A percentile compares a stretch with the other conserved stretches of the same genome.
These are phyloP conservation scores for Carcharodon carcharias DNA, from an alignment of 2,797 vertebrate genomes.

Conservation along the genomic window DNA sequence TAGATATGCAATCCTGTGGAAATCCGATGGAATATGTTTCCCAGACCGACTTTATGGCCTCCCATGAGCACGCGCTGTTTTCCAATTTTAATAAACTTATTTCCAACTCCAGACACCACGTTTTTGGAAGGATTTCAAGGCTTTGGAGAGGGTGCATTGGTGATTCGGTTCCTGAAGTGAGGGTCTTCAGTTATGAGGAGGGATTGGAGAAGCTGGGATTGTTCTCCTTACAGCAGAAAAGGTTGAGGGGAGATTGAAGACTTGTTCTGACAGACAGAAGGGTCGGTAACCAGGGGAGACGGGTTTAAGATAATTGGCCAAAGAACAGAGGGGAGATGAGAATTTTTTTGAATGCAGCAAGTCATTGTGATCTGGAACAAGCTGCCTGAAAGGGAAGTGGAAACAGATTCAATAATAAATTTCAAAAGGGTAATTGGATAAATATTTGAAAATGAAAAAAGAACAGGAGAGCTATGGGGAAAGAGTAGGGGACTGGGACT, in stretches of 20 bases:
- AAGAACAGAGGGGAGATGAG: background rate
- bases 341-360: background rate
- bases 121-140: background rate
- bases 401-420: background rate
- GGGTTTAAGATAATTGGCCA: background rate
- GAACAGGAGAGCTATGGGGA: background rate
- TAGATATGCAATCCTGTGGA: background rate
- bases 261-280: background rate
- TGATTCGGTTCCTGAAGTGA: background rate
- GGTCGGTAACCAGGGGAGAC: background rate
- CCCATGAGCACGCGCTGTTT: background rate
- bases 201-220: background rate
- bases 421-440: background rate
- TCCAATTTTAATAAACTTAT: background rate
- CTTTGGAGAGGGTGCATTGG: background rate
- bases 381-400: background rate
- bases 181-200: no score
- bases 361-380: background rate
- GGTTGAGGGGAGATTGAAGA: background rate
- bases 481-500: background rate
- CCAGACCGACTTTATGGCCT: background rate
- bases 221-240: background rate
- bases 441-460: background rate
- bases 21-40: background rate
- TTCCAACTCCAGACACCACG: background rate